Conservation (phyloP, 2,888 invertebrate species). For the Leuctra nigra region DNA sequence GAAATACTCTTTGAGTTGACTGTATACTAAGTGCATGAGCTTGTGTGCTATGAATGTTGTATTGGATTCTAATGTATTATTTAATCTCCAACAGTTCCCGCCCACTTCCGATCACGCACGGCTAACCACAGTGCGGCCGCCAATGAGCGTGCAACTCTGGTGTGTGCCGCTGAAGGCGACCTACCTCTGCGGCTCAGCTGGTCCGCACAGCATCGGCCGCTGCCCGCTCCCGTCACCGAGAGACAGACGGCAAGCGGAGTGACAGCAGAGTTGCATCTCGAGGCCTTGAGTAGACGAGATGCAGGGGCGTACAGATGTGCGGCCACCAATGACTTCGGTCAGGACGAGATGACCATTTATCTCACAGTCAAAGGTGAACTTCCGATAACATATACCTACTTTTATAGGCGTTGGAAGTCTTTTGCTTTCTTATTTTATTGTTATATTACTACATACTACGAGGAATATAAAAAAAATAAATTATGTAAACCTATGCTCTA, state of each 20-base stretch:
- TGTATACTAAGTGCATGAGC: too few species aligned
- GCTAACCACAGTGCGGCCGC: constrained; percentile 38
- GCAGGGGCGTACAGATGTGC: constrained; percentile 41
- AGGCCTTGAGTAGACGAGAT: constrained; percentile 33
- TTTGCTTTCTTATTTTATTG: too few species aligned
- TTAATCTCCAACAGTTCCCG: constrained; percentile 32
- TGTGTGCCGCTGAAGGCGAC: constrained; percentile 43
- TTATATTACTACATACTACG: too few species aligned
- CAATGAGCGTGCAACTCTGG: constrained; percentile 38
- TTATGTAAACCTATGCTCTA: too few species aligned
- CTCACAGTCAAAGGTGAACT: constrained; percentile 44
- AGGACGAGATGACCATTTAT: constrained; percentile 42
- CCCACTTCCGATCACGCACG: constrained; percentile 32
- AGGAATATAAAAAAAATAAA: too few species aligned
- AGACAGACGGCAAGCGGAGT: constrained; percentile 36
- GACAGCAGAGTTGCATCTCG: constrained; percentile 37
- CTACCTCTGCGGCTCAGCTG: constrained; percentile 41
- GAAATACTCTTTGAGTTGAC: too few species aligned
- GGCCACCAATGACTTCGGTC: constrained; percentile 44
- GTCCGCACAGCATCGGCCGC: constrained; percentile 32
- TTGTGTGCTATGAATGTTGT: too few species aligned
- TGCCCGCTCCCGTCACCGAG: constrained; percentile 30
- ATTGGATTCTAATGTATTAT: too few species aligned
- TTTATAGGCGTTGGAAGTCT: too few species aligned
- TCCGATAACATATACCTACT: too few species aligned